Evolutionary conservation across 2,113 vertebrate genomes (phyloP), one percentile per base, ranked within the genome.

Genomic region (Lynx canadensis): DNA sequence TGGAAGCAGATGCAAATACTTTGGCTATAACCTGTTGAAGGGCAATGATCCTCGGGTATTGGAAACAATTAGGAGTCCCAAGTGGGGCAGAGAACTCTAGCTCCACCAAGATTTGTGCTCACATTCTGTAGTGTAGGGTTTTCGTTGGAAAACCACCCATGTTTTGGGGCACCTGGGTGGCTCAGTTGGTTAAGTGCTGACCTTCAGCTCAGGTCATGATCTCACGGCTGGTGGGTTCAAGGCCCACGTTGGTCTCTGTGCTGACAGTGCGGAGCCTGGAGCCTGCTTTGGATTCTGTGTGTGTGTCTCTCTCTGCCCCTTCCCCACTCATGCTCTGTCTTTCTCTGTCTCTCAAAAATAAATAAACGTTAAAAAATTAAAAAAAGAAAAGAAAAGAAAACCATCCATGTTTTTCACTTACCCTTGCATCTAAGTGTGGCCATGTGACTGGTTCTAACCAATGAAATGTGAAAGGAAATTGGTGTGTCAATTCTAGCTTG

Each of bases 1-100:
- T 95, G 36, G 83, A 84, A 98, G 14, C 79, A 95, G 81, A 81
- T 90, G 78, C 55, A 95, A 89, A 84, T 90, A 65, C 6, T 83
- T 94, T 38, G 86, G 12, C 55, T 92, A 45, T 92, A 55, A 96
- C 94, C 95, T 86, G 52, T 83, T 89, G 79, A 95, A 93, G 48
- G 45, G 25, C 38, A 76, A 29, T 14, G 63, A 78, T 93, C 27
- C 89, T 82, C 45, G 45, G 69, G 29, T 15, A 31, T 80, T 93
- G 71, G 68, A 69, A 89, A 27, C 71, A 71, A n/a, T 88, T 81
- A 73, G 25, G 29, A 76, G n/a, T 76, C 5, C 25, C 63, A 45
- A 33, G 12, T 78, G 4, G 60, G 48, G 0, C 66, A 74, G 78
- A 73, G 52, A 90, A 88, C 23, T 66, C 12, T 25, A 27, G 31